A percentile compares a stretch with the other conserved stretches of the same genome.
These are phyloP conservation scores for Micromussa lordhowensis DNA, from an alignment of 92 coral and sea anemone species.

Conservation along the genomic window DNA sequence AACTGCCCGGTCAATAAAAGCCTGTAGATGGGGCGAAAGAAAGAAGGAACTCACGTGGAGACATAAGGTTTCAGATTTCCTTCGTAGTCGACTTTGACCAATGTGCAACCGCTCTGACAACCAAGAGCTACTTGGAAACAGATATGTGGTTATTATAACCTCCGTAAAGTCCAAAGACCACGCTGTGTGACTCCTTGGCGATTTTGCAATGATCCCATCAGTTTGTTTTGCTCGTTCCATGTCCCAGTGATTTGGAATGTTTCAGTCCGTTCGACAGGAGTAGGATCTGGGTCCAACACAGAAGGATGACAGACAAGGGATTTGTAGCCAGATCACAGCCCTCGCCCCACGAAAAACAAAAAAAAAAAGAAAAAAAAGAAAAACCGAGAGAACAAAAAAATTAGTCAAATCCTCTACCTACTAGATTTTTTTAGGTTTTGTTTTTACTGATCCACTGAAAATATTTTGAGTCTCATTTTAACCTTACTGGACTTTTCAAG, in stretches of 20 bases:
- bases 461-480: too few species aligned
- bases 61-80: constrained; percentile 17
- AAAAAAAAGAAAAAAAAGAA: too few species aligned
- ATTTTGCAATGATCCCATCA: constrained; percentile 5
- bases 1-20: too few species aligned
- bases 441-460: too few species aligned
- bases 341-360: too few species aligned
- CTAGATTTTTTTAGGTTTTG: too few species aligned
- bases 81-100: constrained; percentile 15
- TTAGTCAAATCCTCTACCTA: too few species aligned
- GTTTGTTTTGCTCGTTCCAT: constrained; percentile 39
- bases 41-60: constrained; percentile 16
- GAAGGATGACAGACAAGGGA: too few species aligned
- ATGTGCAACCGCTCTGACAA: background rate
- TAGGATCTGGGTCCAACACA: background rate
- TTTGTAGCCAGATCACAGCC: too few species aligned
- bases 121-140: background rate
- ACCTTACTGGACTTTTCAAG: too few species aligned
- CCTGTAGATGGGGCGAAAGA: background rate
- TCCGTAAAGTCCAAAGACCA: constrained; percentile 17
- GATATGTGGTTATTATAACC: background rate
- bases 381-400: too few species aligned
- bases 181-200: constrained; percentile 10
- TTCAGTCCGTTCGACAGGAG: background rate
- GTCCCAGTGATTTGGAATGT: background rate